Conservation (phyloP, 37 sponge, comb jelly and placozoan species). For the Tethya wilhelma region DNA sequence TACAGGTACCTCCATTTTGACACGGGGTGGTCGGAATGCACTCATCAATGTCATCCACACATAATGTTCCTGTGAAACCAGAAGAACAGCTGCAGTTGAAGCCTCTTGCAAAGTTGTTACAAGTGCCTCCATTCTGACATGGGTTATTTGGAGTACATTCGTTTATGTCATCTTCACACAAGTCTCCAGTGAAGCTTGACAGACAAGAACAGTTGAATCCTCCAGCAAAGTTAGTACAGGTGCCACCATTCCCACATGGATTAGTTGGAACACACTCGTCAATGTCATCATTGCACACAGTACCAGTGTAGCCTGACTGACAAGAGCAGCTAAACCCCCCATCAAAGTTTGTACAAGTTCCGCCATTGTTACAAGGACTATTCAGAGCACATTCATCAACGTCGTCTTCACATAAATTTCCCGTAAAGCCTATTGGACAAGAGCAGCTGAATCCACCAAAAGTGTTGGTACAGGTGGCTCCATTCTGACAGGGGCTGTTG, state of each 20-base stretch:
- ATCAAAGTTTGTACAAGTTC: constrained; percentile 32
- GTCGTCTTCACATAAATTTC: constrained; percentile 27
- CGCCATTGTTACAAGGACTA: constrained; percentile 43
- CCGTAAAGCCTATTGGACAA: constrained; percentile 66
- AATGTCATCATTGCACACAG: constrained; percentile 24
- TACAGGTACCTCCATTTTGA: constrained; percentile 50
- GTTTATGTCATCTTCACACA: constrained; percentile 38
- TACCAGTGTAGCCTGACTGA: constrained; percentile 41
- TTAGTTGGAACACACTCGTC: constrained; percentile 53
- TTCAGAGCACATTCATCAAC: constrained; percentile 40
- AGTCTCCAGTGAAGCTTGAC: constrained; percentile 40
- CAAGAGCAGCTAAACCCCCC: constrained; percentile 69
- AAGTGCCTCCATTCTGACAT: constrained; percentile 55
- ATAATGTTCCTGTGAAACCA: constrained; percentile 26
- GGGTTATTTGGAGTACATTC: constrained; percentile 39
- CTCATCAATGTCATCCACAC: constrained; percentile 47
- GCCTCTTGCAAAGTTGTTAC: constrained; percentile 20
- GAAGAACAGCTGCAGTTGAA: constrained; percentile 37
- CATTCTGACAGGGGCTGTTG: constrained; percentile 40
- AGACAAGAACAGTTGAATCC: constrained; percentile 38
- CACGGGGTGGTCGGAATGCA: constrained; percentile 31
- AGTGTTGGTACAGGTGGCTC: constrained; percentile 34
- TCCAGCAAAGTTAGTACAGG: constrained; percentile 25
- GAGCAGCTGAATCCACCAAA: constrained; percentile 21
- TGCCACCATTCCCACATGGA: constrained; percentile 62